Evolutionary conservation across 2,797 vertebrate genomes (phyloP).

Genomic region (Pristis pectinata): DNA sequence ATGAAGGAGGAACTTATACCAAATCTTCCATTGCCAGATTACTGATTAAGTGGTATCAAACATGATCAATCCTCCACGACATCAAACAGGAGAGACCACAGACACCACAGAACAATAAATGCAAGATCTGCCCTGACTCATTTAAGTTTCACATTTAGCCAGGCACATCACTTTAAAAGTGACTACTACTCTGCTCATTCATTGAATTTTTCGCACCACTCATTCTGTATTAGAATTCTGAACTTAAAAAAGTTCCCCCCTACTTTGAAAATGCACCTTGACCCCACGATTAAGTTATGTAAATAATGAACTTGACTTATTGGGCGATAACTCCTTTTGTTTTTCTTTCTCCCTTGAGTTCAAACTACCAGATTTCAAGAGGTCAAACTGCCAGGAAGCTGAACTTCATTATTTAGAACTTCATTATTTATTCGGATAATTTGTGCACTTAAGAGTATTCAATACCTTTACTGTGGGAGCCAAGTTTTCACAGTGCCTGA

Average conservation of each 20-base stretch:
- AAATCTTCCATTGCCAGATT: neutral
- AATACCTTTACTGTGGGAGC: slow-evolving; percentile 16
- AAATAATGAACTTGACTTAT: slow-evolving; percentile 12
- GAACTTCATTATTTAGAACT: neutral
- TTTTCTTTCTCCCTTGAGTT: neutral
- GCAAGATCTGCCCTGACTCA: neutral
- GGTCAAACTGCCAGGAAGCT: slow-evolving; percentile 30
- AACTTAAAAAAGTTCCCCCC: neutral
- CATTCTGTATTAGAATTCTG: neutral
- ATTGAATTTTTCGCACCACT: neutral
- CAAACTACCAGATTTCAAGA: neutral
- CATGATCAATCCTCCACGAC: neutral
- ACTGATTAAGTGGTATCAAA: neutral
- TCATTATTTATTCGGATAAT: neutral
- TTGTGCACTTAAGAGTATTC: slow-evolving; percentile 6
- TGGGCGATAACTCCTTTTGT: neutral
- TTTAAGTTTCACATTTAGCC: neutral
- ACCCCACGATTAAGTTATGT: neutral
- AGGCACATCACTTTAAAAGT: neutral
- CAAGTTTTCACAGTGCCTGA: neutral
- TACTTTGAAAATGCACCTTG: neutral
- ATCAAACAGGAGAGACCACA: neutral
- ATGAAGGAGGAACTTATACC: neutral
- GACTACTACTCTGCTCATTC: neutral
- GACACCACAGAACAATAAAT: neutral